Conservation (phyloP, 2,797 vertebrate species). For the Tragelaphus eurycerus region DNA sequence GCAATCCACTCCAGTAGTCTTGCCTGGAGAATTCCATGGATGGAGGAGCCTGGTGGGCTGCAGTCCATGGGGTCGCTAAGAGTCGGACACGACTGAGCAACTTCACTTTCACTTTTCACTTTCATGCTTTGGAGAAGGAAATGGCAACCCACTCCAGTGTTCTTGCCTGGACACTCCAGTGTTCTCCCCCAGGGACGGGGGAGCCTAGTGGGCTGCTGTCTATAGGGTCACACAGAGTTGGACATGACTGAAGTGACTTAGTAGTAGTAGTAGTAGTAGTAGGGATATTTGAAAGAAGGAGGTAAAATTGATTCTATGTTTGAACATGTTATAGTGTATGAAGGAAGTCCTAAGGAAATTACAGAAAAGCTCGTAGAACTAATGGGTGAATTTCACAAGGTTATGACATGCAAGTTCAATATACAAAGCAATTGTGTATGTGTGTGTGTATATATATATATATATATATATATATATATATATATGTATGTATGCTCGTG, state of each 20-base stretch:
- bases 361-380: not conserved
- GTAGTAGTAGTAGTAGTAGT: too few relatives aligned
- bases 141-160: too few relatives aligned
- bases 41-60: not conserved
- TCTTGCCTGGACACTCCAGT: too few relatives aligned
- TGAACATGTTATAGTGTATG: not conserved
- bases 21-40: not conserved
- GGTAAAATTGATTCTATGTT: not conserved
- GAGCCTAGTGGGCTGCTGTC: too few relatives aligned
- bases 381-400: not conserved
- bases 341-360: not conserved
- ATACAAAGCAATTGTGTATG: not conserved
- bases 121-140: too few relatives aligned
- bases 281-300: not conserved
- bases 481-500: not conserved
- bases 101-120: too few relatives aligned
- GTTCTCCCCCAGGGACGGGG: too few relatives aligned
- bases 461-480: too few relatives aligned
- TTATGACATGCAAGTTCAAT: not conserved
- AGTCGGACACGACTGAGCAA: too few relatives aligned
- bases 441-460: not conserved
- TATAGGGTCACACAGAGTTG: too few relatives aligned
- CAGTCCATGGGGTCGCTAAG: not conserved
- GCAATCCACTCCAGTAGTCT: not conserved
- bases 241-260: too few relatives aligned